Base-by-base conservation (phyloP, 2,888 invertebrate species). In the Drosophila paranaensis region DNA sequence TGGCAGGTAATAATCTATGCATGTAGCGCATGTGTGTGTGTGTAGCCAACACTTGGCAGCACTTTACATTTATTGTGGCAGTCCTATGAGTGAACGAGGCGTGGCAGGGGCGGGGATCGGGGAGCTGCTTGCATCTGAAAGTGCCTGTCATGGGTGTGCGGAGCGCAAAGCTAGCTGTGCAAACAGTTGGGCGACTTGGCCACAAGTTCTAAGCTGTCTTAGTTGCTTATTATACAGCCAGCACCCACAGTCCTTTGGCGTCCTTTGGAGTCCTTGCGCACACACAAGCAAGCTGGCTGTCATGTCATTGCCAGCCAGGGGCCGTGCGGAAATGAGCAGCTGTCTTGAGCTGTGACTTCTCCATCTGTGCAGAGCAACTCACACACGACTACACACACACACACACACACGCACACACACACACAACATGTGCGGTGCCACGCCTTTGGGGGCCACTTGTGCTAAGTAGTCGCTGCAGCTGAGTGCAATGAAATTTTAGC, bases 1-100 rank as follows among this genome's bases (percentile, higher is more conserved):
- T 90, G 87, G 89, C 90, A 85, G 90, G 89, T 86, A 88, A 85
- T 88, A 85, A 85, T 88, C 90, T 85, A 84, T 84, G 84, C 84
- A 89, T 85, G 88, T 84, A 33, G 33, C 33, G 42, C 48, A 53
- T 48, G 48, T 43, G 43, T 48, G 65, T 58, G 69, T 70, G 60
- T 62, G 78, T 62, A 51, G 86, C 72, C 75, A 70, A 87, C 88
- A 89, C 89, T 89, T 89, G 83, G 82, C 82, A 89, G 84, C 84
- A 84, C 84, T 84, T 86, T 88, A 89, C 84, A 84, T 84, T 84
- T 84, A 89, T 89, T 84, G 84, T 84, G 84, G 84, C 90, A 84
- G 72, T 77, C 66, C 62, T 65, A 42, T 69, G 65, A 54, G 68
- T 30, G 54, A 16, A 27, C 37, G 20, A 6, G 16, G 42, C 43